Evolutionary conservation across 1,140 invertebrate genomes (phyloP), one percentile per base, ranked within the genome.

Genomic region (Orussus abietinus): DNA sequence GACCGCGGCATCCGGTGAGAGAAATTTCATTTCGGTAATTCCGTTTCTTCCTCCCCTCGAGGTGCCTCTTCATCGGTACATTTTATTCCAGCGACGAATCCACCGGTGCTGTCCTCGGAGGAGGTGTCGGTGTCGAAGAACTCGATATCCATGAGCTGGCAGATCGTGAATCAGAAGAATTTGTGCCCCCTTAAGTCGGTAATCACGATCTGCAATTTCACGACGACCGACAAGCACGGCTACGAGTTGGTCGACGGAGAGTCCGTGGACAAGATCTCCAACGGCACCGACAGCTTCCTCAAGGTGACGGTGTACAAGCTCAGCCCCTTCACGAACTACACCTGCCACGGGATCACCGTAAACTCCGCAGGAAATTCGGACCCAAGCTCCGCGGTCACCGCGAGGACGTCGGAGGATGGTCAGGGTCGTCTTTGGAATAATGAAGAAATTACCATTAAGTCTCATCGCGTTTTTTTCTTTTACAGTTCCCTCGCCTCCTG

Each of bases 271-370:
- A 12, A 21, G 2, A 5, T 18, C 4, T 28, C 28, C 22, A 36
- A 12, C 40, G 20, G 14, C 31, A 43, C 19, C 15, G 30, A 11
- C 21, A n/a, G 3, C 31, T n/a, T 15, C 9, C 4, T 51, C 5
- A 46, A 45, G 12, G 19, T 44, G 4, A 48, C 34, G 5, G 32
- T 66, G 4, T 7, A 37, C 1, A 14, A 43, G 34, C 17, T 68
- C 4, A 60, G 49, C 38, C 58, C 65, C 7, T 60, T 43, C 15
- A 65, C 64, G 12, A 34, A 14, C 12, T 68, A 66, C n/a, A 25
- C 20, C 17, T 68, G 65, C 31, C 34, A 29, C 10, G 52, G 46
- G 15, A 32, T 38, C 5, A 41, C 35, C 12, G 3, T 29, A 28
- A 62, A 55, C 34, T 37, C 21, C 10, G 51, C 29, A 13, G 57